These are phyloP conservation scores for Drosophila dunni DNA, from an alignment of 1,140 invertebrate species.

Conservation along the genomic window DNA sequence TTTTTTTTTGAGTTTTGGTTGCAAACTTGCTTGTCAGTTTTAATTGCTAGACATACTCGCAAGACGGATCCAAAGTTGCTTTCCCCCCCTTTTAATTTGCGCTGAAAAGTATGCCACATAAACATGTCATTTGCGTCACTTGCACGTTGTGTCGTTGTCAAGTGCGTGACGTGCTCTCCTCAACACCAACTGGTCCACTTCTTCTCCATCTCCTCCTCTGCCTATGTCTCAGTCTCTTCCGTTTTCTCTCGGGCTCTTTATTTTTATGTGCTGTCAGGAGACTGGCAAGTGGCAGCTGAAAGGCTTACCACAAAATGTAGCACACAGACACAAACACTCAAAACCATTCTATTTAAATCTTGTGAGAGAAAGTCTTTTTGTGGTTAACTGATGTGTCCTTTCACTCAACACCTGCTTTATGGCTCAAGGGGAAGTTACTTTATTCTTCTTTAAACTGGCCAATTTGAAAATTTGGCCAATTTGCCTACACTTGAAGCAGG, in stretches of 20 bases:
- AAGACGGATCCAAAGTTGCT: conserved; percentile 20
- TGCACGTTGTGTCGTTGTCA: conserved; percentile 56
- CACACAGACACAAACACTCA: conserved; percentile 15
- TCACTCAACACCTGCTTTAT: conserved; percentile 39
- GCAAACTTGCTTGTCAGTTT: conserved; percentile 12
- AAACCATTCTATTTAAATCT: conserved; percentile 60
- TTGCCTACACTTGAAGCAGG: no score
- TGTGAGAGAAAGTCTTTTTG: conserved; percentile 39
- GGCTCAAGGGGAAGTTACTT: conserved; percentile 42
- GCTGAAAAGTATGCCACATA: conserved; percentile 56
- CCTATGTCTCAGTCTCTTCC: background rate
- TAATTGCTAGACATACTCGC: conserved; percentile 46
- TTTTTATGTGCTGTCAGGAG: conserved; percentile 3
- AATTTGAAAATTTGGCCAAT: no score
- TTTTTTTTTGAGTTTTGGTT: background rate
- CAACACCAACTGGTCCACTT: background rate
- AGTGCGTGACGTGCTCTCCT: conserved; percentile 59
- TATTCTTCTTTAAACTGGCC: background rate
- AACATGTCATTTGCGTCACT: conserved; percentile 67
- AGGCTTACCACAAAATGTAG: conserved; percentile 40
- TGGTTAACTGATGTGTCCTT: conserved; percentile 51
- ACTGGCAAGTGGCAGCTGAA: conserved; percentile 39
- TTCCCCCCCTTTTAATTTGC: conserved; percentile 40
- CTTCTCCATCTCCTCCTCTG: background rate
- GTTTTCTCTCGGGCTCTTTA: background rate